A percentile compares a stretch with the other conserved stretches of the same genome.
These are phyloP conservation scores for Tipula helvola DNA, from an alignment of 2,888 invertebrate genomes.

Conservation along the genomic window DNA sequence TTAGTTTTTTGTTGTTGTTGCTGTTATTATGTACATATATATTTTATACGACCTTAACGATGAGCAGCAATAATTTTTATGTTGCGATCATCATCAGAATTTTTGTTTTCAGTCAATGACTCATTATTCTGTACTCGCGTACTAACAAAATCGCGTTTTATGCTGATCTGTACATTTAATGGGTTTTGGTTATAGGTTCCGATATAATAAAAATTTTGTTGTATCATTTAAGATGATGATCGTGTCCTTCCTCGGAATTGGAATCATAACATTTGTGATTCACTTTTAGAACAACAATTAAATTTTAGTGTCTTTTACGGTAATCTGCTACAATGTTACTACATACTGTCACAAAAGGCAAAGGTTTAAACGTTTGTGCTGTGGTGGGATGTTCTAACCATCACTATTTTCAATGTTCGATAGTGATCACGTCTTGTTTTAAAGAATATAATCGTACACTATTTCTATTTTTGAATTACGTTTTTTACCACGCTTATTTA, in stretches of 20 bases:
- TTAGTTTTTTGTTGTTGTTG: not conserved
- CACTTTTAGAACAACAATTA: no score
- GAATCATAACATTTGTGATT: not conserved
- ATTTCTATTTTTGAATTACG: no score
- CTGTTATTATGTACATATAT: not conserved
- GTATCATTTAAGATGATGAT: not conserved
- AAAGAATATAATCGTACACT: no score
- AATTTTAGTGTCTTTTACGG: no score
- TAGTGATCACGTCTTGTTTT: no score
- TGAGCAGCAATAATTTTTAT: not conserved
- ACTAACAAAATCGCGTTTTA: not conserved
- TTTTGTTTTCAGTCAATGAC: not conserved
- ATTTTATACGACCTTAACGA: not conserved
- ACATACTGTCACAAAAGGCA: no score
- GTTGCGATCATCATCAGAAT: not conserved
- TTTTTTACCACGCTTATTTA: no score
- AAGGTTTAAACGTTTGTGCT: no score
- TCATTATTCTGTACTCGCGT: not conserved
- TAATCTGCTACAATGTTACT: no score
- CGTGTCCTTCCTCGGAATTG: not conserved
- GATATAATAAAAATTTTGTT: not conserved
- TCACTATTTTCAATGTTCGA: no score
- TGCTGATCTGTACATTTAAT: not conserved
- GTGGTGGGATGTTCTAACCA: no score
- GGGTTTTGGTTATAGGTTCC: not conserved